Conservation (phyloP, 2,113 vertebrate species). For the Stictonetta naevosa region DNA sequence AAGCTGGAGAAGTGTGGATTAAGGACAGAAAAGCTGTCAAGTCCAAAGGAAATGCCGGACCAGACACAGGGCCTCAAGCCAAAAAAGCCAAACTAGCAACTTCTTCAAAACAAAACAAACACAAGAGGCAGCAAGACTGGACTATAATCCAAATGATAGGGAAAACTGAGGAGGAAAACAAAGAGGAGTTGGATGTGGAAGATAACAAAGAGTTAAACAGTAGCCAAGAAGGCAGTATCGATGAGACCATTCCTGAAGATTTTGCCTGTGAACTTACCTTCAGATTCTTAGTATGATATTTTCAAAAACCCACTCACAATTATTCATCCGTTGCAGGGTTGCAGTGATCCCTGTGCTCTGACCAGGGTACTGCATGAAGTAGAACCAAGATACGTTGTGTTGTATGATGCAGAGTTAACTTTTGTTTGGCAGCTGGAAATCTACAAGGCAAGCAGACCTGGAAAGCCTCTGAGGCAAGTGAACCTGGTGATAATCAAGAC, state of each 20-base stretch:
- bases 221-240: constrained; percentile 48
- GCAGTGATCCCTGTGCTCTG: constrained; percentile 90
- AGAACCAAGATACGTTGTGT: constrained; percentile 89
- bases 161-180: constrained; percentile 74
- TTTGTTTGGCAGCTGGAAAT: constrained; percentile 96
- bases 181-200: constrained; percentile 55
- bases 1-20: constrained; percentile 66
- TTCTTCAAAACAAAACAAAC: constrained; percentile 55
- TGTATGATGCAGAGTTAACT: constrained; percentile 92
- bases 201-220: neutral
- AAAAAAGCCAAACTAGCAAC: constrained; percentile 70
- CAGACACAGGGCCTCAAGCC: constrained; percentile 63
- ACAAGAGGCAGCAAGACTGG: constrained; percentile 74
- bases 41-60: constrained; percentile 43
- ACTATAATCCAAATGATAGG: constrained; percentile 89
- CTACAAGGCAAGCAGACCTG: constrained; percentile 90
- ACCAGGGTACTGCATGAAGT: constrained; percentile 91
- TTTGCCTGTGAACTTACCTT: constrained; percentile 82
- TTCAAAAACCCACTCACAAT: constrained; percentile 90
- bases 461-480: constrained; percentile 87
- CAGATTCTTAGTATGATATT: constrained; percentile 89
- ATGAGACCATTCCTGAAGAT: constrained; percentile 73
- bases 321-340: constrained; percentile 91
- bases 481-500: neutral
- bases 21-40: constrained; percentile 64